These are phyloP conservation scores for Morpho deidamia DNA, from an alignment of 2,888 invertebrate genomes.

Conservation along the genomic window DNA sequence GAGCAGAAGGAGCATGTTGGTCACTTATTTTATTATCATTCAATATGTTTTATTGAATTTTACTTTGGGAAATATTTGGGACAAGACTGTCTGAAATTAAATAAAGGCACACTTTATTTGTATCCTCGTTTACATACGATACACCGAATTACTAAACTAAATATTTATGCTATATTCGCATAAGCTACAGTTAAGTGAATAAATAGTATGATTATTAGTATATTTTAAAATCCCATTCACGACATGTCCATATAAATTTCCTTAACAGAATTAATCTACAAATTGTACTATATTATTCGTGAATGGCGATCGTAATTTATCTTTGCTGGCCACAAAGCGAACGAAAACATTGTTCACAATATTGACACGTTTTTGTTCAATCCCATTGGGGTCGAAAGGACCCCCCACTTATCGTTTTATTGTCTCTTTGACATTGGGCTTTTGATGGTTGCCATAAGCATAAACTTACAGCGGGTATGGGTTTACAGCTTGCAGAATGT, in stretches of 20 bases:
- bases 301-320: constrained; percentile 66
- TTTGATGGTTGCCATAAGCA: constrained; percentile 26
- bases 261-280: constrained; percentile 50
- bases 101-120: too few species aligned
- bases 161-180: too few species aligned
- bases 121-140: too few species aligned
- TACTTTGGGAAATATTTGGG: too few species aligned
- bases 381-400: constrained; percentile 48
- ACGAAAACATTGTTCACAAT: constrained; percentile 71
- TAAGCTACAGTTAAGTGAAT: too few species aligned
- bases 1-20: too few species aligned
- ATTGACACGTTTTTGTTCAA: constrained; percentile 72
- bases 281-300: constrained; percentile 61
- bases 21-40: too few species aligned
- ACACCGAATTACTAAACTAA: too few species aligned
- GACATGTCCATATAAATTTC: neutral
- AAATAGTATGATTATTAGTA: too few species aligned
- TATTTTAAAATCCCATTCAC: neutral
- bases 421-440: constrained; percentile 45
- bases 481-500: too few species aligned
- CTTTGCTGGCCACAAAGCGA: constrained; percentile 65
- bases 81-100: too few species aligned
- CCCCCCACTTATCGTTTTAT: constrained; percentile 64
- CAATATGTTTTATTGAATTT: too few species aligned
- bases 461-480: constrained; percentile 8